Evolutionary conservation across 2,113 vertebrate genomes (phyloP).

Genomic region (Serilophus lunatus): DNA sequence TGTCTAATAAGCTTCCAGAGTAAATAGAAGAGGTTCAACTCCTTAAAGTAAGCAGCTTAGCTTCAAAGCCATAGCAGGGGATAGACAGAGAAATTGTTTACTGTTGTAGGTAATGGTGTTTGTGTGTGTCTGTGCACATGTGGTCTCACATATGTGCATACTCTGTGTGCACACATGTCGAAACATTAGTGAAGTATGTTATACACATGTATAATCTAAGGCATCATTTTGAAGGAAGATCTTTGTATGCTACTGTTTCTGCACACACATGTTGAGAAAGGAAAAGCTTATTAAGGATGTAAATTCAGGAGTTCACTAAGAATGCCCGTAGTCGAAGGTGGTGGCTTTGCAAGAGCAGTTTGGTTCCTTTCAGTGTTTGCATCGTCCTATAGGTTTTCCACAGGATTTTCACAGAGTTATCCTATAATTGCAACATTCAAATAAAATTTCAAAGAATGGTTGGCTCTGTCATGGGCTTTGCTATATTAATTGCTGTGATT

Average conservation of each 20-base stretch:
- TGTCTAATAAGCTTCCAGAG: not conserved
- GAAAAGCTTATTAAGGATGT: not conserved
- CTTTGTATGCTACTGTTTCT: not conserved
- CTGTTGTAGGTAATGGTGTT: not conserved
- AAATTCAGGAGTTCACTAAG: not conserved
- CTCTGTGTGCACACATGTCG: rapidly evolving
- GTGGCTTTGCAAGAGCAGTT: not conserved
- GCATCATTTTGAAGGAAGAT: not conserved
- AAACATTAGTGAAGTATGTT: not conserved
- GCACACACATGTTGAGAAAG: not conserved
- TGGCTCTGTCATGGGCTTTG: not conserved
- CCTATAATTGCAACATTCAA: not conserved
- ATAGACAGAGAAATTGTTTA: not conserved
- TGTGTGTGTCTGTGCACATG: not conserved
- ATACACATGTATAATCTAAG: not conserved
- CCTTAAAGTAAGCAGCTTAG: conserved; percentile 30
- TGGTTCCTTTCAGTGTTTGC: not conserved
- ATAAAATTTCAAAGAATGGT: not conserved
- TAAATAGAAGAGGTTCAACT: not conserved
- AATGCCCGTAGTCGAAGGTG: rapidly evolving
- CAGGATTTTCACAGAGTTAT: not conserved
- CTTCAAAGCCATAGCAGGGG: not conserved
- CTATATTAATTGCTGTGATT: not conserved
- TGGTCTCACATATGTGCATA: not conserved
- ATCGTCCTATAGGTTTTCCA: not conserved